Base-by-base conservation (phyloP, 2,888 invertebrate genomes). In the Amphipyra tragopoginis region DNA sequence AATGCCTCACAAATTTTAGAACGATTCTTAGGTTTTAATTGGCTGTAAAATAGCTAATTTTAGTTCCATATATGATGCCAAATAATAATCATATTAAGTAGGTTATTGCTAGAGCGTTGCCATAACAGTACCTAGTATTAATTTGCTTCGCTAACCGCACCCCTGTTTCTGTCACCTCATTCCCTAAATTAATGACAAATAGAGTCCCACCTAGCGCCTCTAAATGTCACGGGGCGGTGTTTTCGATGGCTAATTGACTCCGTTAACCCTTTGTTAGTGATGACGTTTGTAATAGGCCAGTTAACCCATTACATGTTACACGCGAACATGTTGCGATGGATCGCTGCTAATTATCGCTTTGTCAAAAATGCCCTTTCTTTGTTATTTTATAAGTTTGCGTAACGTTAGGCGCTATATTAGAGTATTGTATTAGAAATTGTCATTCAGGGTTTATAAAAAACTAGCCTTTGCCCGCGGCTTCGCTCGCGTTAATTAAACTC, bases 141-240 rank as follows among this genome's bases (percentile, higher is more conserved):
- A 93, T 93, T 93, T 90, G 88, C n/a, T 85, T 84, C 83, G 83
- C 84, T 77, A 85, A 86, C 91, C 92, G 86, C 91, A 86, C 93
- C 93, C 83, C 80, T 89, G 90, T 90, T 90, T 81, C 89, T 90
- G 93, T 93, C 92, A 91, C 91, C 90, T 92, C 90, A 91, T 90
- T 91, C 85, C 90, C 91, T 85, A 93, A 93, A 93, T 93, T 93
- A 93, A 93, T 93, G 93, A 93, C 93, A 93, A 94, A 94, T 90
- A 93, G 86, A 85, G 86, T 80, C 85, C 82, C 88, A 81, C 87
- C 87, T 86, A 79, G 79, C 72, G 79, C 80, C 83, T 90, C 89
- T 89, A 89, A 91, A 90, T 90, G 91, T 91, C 90, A 88, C 82
- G 79, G 79, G 82, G 83, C 82, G 84, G 82, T 88, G 88, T 89